Percentiles rank a stretch among this genome's conserved stretches.
These are phyloP conservation scores for Enoplolaimus lenunculus DNA, from an alignment of 2,888 invertebrate species.

Conservation along the genomic window DNA sequence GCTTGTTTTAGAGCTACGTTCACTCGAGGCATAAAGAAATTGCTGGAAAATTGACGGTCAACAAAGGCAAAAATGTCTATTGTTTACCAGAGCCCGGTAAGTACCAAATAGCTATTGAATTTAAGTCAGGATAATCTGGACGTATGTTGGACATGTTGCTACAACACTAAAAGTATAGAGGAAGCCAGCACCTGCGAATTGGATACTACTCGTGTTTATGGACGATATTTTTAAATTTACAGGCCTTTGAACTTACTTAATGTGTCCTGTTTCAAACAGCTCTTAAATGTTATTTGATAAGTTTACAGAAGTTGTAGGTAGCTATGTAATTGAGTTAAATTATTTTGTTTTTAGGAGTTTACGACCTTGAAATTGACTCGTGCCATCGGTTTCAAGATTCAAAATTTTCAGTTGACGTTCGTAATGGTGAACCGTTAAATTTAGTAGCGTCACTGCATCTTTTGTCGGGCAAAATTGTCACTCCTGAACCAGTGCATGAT, in stretches of 20 bases:
- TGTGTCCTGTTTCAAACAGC: too few species aligned
- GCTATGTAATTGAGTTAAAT: too few species aligned
- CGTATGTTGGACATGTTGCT: too few species aligned
- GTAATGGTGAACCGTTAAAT: constrained; percentile 37
- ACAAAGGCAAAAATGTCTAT: constrained; percentile 55
- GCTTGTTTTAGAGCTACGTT: constrained; percentile 5
- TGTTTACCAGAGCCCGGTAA: constrained; percentile 56
- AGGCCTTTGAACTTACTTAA: too few species aligned
- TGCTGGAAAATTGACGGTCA: constrained; percentile 44
- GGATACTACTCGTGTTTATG: too few species aligned
- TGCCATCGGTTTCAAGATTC: constrained; percentile 61
- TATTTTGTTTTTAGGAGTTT: constrained; percentile 47
- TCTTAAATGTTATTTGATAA: too few species aligned
- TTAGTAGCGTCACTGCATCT: constrained; percentile 34
- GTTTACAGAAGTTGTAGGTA: too few species aligned
- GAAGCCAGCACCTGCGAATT: too few species aligned
- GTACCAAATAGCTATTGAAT: constrained; percentile 34
- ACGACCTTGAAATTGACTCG: constrained; percentile 58
- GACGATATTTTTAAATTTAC: too few species aligned
- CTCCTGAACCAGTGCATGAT: constrained; percentile 38
- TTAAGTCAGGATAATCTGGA: too few species aligned
- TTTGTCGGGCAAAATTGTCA: constrained; percentile 41
- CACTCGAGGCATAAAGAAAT: constrained; percentile 36
- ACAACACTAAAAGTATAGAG: too few species aligned
- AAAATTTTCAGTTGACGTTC: constrained; percentile 47